A percentile compares a stretch with the other conserved stretches of the same genome.
phyloP scores from a whole-genome alignment of 2,797 vertebrate species.

The Mormyrops attenuatus region DNA sequence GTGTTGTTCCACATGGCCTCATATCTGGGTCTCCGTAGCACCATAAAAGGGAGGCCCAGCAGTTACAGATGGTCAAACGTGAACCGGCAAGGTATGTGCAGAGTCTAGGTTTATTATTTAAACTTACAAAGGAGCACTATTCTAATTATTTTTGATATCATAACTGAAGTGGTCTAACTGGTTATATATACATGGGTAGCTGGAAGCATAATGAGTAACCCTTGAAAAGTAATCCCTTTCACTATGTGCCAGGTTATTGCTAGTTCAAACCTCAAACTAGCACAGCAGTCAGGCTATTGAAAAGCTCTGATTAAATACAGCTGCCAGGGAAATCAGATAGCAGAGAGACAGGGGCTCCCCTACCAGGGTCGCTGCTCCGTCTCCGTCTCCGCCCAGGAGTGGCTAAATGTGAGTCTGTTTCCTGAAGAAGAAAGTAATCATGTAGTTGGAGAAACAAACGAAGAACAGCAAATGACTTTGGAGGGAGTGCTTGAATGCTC shows the following conservation, averaged over 20 bases:
- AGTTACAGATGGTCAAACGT: neutral
- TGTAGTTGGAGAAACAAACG: constrained; percentile 8
- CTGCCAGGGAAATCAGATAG: constrained; percentile 28
- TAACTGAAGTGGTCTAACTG: neutral
- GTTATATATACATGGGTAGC: neutral
- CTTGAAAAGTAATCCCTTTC: neutral
- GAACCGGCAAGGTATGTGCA: neutral
- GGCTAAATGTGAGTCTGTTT: constrained; percentile 29
- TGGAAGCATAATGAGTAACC: neutral
- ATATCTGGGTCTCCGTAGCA: neutral
- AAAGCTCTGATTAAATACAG: neutral
- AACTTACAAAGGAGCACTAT: neutral
- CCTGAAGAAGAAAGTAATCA: constrained; percentile 30
- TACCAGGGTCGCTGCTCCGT: constrained; percentile 45
- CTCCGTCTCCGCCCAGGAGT: constrained; percentile 41
- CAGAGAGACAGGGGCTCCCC: neutral
- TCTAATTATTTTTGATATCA: neutral
- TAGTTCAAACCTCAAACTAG: neutral
- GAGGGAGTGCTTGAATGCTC: neutral
- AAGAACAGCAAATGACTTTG: neutral
- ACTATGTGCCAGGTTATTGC: neutral
- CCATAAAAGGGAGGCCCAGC: neutral
- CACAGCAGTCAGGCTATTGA: neutral
- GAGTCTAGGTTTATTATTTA: neutral
- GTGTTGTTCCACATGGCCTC: constrained; percentile 26